Conservation (phyloP, 2,797 vertebrate species). For the Crocidura indochinensis region DNA sequence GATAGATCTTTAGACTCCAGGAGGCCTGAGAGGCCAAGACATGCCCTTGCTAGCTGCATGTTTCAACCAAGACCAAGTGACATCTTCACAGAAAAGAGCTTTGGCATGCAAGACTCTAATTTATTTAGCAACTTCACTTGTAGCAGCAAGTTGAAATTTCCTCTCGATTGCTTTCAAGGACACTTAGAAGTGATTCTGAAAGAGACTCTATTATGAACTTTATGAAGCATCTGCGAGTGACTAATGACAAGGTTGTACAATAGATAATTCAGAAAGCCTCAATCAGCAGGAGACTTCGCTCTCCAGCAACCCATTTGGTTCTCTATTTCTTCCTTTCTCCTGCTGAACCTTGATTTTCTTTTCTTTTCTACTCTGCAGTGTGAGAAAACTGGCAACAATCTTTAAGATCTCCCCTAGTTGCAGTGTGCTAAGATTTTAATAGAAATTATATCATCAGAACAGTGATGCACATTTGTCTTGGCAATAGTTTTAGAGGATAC, state of each 20-base stretch:
- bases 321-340: not conserved
- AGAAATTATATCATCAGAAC: slow-evolving; percentile 36
- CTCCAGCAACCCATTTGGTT: not conserved
- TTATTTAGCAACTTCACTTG: slow-evolving; percentile 55
- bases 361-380: slow-evolving; percentile 9
- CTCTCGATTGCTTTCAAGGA: slow-evolving; percentile 67
- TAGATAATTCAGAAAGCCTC: not conserved
- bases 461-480: slow-evolving; percentile 24
- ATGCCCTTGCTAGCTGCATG: not conserved
- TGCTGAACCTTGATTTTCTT: not conserved
- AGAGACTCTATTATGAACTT: slow-evolving; percentile 44
- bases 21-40: not conserved
- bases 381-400: slow-evolving; percentile 17
- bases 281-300: not conserved
- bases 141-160: slow-evolving; percentile 57
- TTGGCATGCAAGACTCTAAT: slow-evolving; percentile 33
- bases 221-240: slow-evolving; percentile 47
- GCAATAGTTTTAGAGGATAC: not conserved
- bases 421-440: not conserved
- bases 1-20: not conserved
- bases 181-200: slow-evolving; percentile 52
- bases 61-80: slow-evolving; percentile 41
- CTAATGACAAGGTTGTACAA: slow-evolving; percentile 24
- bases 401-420: slow-evolving; percentile 28
- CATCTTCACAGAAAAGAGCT: slow-evolving; percentile 58